Evolutionary conservation across 2,888 invertebrate species (phyloP).

Genomic region (Rhopalosiphum nymphaeae): DNA sequence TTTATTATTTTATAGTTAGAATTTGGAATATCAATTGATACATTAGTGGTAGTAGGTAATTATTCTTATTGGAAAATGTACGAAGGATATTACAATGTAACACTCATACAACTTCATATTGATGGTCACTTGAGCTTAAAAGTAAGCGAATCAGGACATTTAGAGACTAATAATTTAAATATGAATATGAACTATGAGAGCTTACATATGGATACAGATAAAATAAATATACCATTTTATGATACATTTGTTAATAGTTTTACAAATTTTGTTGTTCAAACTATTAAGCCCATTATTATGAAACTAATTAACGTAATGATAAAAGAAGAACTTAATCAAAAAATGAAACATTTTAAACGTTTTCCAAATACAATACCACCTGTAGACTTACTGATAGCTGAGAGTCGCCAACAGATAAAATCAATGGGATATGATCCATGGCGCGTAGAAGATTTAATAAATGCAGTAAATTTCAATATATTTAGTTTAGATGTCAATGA

Average conservation of each 20-base stretch:
- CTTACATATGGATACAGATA: constrained; percentile 69
- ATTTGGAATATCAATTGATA: constrained; percentile 79
- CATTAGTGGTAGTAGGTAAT: constrained; percentile 79
- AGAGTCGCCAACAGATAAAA: constrained; percentile 79
- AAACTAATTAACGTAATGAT: constrained; percentile 83
- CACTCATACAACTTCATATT: constrained; percentile 79
- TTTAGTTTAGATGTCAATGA: constrained; percentile 77
- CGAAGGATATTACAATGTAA: constrained; percentile 85
- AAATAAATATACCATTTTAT: constrained; percentile 73
- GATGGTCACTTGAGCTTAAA: constrained; percentile 79
- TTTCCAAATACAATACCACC: constrained; percentile 90
- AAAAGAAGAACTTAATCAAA: constrained; percentile 78
- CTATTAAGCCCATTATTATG: constrained; percentile 87
- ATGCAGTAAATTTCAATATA: constrained; percentile 75
- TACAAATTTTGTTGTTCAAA: constrained; percentile 85
- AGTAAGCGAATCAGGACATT: constrained; percentile 81
- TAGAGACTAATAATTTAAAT: constrained; percentile 82
- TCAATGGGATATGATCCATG: constrained; percentile 81
- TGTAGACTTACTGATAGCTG: constrained; percentile 84
- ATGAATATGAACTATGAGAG: constrained; percentile 81
- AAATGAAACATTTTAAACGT: constrained; percentile 79
- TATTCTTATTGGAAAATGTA: constrained; percentile 82
- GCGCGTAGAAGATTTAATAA: constrained; percentile 80
- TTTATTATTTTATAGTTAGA: constrained; percentile 74
- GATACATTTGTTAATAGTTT: constrained; percentile 82